Evolutionary conservation across 2,888 invertebrate genomes (phyloP), one percentile per base, ranked within the genome.

Genomic region (Drosophila borborema): DNA sequence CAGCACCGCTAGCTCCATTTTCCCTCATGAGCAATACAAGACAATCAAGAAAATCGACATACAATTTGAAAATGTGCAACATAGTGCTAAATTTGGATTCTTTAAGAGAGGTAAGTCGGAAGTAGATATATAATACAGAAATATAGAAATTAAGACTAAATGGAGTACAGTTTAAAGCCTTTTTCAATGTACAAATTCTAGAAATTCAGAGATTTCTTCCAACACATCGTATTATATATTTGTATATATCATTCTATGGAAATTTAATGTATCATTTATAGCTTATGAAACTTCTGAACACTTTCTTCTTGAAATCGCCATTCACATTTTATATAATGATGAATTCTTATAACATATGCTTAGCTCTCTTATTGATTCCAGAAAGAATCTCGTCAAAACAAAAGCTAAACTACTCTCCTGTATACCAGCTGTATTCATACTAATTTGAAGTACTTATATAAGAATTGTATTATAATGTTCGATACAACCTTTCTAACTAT

Each of bases 21-120:
- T 87, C 55, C 82, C 86, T 4, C 77, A 85, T 59, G 91, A 92
- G 62, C 83, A 91, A 55, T 81, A 85, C 66, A 88, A 79, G 62
- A 76, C 85, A 66, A 82, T 86, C 60, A 91, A 92, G 64, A 87
- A 85, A 62, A 71, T 92, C 38, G 87, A 92, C 66, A 91, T 92
- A 38, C 90, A 90, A 34, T 93, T 92, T 74, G 86, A 92, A 10
- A 91, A 93, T 77, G 82, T 93, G 43, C 74, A 79, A 9, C 92
- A 89, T 66, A 86, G 85, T 63, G 82, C 74, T 7, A 91, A 83
- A 61, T 80, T 88, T 43, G 93, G 93, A 38, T 81, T 92, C 65
- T 86, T 93, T 40, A 90, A 82, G 67, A 88, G 86, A 80, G 91
- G 93, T 93, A 63, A 85, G 91, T 62, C 20, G 43, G 2, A 34